A percentile compares a stretch with the other conserved stretches of the same genome.
phyloP scores from a whole-genome alignment of 2,113 vertebrate species.

The Nematolebias whitei region DNA sequence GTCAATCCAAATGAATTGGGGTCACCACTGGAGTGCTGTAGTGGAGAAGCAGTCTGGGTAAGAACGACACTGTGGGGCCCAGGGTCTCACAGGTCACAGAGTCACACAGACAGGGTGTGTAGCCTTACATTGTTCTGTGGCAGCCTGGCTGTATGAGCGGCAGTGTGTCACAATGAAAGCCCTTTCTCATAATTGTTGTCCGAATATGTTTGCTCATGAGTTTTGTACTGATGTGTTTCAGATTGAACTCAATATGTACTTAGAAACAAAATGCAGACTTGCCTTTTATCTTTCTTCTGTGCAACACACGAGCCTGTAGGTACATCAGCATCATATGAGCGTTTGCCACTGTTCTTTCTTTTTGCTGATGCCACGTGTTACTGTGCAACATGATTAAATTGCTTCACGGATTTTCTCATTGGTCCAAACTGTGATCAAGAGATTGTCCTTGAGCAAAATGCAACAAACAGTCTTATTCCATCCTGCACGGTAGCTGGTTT shows the following conservation, averaged over 20 bases:
- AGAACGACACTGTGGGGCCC: conserved; percentile 40
- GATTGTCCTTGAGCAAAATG: too few species aligned
- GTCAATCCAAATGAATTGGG: conserved; percentile 76
- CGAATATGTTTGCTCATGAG: conserved; percentile 50
- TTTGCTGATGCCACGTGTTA: neutral
- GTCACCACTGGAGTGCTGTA: conserved; percentile 64
- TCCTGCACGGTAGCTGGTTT: too few species aligned
- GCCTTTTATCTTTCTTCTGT: conserved; percentile 7
- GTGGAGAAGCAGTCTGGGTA: conserved; percentile 45
- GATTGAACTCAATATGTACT: neutral
- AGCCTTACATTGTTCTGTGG: conserved; percentile 72
- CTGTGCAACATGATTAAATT: neutral
- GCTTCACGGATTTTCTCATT: too few species aligned
- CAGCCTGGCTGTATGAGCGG: conserved; percentile 36
- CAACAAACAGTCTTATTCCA: too few species aligned
- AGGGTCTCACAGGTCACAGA: conserved; percentile 58
- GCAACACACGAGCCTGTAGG: neutral
- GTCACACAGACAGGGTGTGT: conserved; percentile 76
- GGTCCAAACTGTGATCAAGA: too few species aligned
- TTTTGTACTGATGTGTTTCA: conserved; percentile 18
- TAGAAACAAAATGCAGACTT: conserved; percentile 1
- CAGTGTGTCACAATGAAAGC: conserved; percentile 48
- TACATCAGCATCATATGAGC: neutral
- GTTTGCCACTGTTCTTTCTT: too few species aligned
- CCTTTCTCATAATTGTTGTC: conserved; percentile 76